A percentile compares a stretch with the other conserved stretches of the same genome.
Evolutionary conservation across 2,888 invertebrate species (phyloP).

Genomic region (Conomelus anceps): DNA sequence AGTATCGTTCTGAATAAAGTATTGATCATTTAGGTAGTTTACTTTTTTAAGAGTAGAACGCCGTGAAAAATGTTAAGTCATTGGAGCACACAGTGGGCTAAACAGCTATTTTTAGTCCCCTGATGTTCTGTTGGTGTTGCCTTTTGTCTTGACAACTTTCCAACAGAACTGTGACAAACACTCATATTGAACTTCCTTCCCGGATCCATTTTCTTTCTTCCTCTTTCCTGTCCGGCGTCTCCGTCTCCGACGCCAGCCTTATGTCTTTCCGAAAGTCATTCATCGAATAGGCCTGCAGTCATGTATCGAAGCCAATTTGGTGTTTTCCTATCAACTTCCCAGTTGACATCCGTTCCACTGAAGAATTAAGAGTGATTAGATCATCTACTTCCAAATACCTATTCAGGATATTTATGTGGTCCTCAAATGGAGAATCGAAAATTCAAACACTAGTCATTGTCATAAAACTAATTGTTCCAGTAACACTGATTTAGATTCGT

Average conservation of each 20-base stretch:
- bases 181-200: not conserved
- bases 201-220: not conserved
- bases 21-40: too few relatives aligned
- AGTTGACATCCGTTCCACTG: not conserved
- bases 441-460: too few relatives aligned
- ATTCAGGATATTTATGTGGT: not conserved
- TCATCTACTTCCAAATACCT: not conserved
- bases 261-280: not conserved
- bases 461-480: too few relatives aligned
- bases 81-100: not conserved
- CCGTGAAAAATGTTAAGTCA: not conserved
- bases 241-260: too few relatives aligned
- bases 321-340: not conserved
- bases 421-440: too few relatives aligned
- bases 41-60: too few relatives aligned
- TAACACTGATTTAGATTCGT: too few relatives aligned
- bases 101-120: not conserved
- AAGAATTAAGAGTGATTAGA: not conserved
- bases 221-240: not conserved
- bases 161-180: not conserved
- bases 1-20: too few relatives aligned
- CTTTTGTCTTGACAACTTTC: not conserved
- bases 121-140: not conserved
- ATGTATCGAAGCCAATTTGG: not conserved
- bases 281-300: too few relatives aligned